phyloP scores from a whole-genome alignment of 2,888 invertebrate genomes.

The Acholoe squamosa region DNA sequence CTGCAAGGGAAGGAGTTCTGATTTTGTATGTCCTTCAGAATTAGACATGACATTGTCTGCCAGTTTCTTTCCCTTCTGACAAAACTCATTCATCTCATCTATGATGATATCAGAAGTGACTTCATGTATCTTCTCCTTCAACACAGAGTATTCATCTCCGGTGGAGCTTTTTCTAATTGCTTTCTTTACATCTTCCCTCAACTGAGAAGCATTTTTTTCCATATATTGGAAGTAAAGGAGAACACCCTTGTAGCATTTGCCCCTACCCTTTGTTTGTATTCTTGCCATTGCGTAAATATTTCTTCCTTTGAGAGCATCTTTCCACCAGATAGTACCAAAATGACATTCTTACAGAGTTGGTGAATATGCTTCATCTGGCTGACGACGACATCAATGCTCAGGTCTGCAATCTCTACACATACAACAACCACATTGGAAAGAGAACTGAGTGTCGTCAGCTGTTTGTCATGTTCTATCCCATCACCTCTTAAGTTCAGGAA shows the following conservation, averaged over 20 bases:
- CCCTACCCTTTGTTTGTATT: background rate
- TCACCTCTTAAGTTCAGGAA: conserved; percentile 53
- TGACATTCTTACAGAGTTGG: background rate
- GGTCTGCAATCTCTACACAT: background rate
- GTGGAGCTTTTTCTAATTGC: background rate
- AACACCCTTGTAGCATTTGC: background rate
- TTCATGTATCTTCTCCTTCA: background rate
- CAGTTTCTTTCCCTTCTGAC: background rate
- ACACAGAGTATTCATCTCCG: no score
- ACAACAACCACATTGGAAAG: background rate
- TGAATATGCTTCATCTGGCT: background rate
- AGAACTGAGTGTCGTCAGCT: background rate
- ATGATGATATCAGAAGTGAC: background rate
- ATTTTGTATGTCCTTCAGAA: no score
- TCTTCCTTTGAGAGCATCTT: background rate
- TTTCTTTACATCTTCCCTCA: background rate
- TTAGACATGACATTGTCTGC: background rate
- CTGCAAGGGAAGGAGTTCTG: background rate
- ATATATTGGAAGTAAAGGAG: background rate
- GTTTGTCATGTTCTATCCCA: conserved; percentile 10
- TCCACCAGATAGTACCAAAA: background rate
- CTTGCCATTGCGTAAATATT: background rate
- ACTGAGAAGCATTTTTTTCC: background rate
- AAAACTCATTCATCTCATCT: background rate
- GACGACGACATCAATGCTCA: background rate